Evolutionary conservation across 2,797 vertebrate genomes (phyloP), one percentile per base, ranked within the genome.

Genomic region (Pseudopleuronectes americanus): DNA sequence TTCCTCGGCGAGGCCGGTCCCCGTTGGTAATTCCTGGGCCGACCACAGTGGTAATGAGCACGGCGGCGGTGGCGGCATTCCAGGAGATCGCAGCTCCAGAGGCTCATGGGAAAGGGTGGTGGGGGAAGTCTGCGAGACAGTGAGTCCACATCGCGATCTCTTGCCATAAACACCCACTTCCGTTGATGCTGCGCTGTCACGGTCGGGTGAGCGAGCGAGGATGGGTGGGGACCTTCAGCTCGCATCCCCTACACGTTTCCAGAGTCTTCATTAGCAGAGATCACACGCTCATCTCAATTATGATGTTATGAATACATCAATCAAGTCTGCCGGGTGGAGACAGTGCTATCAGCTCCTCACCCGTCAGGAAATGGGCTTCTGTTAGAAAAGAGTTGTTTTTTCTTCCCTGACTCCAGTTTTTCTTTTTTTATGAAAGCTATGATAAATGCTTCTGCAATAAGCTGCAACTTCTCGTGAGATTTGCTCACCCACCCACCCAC

Each of bases 11-110:
- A 88, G 85, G 72, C 88, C 64, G 87, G 87, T 90, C 89, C 91
- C 83, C 85, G 65, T 91, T 82, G 89, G 91, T 93, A 94, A 94
- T 94, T 95, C 92, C 93, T 91, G 77, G 81, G 85, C 87, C 64
- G 77, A 94, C 94, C 93, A 84, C 93, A 94, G 93, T 89, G 90
- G 92, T 92, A 93, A 93, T 92, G 91, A 94, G 89, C 87, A 84
- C 60, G 51, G 81, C 48, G 77, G 84, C 72, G 77, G 86, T 90
- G 90, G 89, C 85, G 21, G 79, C 81, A 80, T 79, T 94, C 92
- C 92, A 92, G 88, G 83, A 89, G 87, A 91, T 93, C 78, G 53
- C 86, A 87, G 87, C 83, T 92, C 87, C 76, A 63, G 67, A 75
- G 79, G 81, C 91, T 93, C 92, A 86, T 89, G 91, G 92, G 93